phyloP scores from a whole-genome alignment of 30 jellyfish, hydroid and myxozoan species.

The Haliclystus octoradiatus region DNA sequence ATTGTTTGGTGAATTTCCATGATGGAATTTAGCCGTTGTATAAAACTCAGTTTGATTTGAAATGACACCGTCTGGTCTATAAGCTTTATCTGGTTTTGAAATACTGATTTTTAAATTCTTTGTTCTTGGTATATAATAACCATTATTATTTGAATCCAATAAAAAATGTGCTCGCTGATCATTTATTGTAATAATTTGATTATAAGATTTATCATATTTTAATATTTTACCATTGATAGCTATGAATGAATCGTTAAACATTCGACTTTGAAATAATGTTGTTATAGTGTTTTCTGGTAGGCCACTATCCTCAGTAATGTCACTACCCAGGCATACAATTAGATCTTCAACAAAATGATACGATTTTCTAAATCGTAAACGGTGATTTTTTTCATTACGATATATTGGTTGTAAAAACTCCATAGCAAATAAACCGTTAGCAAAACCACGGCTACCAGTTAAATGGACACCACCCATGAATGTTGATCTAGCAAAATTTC shows the following conservation, averaged over 20 bases:
- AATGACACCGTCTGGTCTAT: not conserved
- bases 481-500: conserved; percentile 9
- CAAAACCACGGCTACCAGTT: not conserved
- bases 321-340: conserved; percentile 18
- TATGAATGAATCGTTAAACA: not conserved
- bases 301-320: conserved; percentile 5
- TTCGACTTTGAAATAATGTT: conserved; percentile 12
- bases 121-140: not conserved
- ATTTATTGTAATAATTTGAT: not conserved
- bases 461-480: conserved; percentile 15
- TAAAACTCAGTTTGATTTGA: not conserved
- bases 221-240: not conserved
- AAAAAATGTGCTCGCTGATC: conserved; percentile 1
- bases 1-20: conserved; percentile 6
- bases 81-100: not conserved
- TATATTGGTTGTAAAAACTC: conserved; percentile 23
- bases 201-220: not conserved
- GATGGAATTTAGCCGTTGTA: conserved; percentile 8
- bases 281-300: conserved; percentile 6
- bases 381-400: not conserved
- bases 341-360: conserved; percentile 10
- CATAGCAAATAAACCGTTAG: conserved; percentile 24
- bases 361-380: conserved; percentile 7
- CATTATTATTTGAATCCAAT: conserved; percentile 1
- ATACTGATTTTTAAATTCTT: not conserved